Conservation (phyloP, 2,888 invertebrate genomes). For the Aphodius granarius region DNA sequence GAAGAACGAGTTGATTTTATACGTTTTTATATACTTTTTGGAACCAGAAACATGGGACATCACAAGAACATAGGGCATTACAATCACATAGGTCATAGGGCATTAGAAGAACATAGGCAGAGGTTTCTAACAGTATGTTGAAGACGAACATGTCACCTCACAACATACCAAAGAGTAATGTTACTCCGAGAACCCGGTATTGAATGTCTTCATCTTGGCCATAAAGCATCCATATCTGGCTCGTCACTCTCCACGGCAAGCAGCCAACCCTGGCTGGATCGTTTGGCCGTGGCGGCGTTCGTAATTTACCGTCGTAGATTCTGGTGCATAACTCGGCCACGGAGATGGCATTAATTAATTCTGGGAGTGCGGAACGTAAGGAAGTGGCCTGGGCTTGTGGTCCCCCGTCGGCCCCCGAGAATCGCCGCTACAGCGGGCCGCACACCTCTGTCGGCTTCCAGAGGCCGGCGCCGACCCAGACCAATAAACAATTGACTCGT, state of each 20-base stretch:
- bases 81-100: too few species aligned
- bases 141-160: too few species aligned
- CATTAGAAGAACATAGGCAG: too few species aligned
- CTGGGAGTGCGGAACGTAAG: neutral
- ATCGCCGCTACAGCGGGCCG: slow-evolving; percentile 38
- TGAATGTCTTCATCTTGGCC: neutral
- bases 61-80: too few species aligned
- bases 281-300: neutral
- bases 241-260: neutral
- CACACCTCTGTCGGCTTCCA: slow-evolving; percentile 45
- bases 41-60: too few species aligned
- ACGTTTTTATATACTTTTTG: too few species aligned
- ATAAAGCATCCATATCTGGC: neutral
- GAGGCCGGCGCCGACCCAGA: slow-evolving; percentile 41
- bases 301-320: neutral
- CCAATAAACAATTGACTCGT: slow-evolving; percentile 48
- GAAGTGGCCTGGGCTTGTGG: neutral
- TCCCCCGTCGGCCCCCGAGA: neutral
- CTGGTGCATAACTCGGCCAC: neutral
- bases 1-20: neutral
- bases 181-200: neutral
- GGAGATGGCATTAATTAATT: neutral
- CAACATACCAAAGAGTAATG: too few species aligned
- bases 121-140: too few species aligned
- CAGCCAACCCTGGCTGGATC: neutral